Percentiles rank a stretch among this genome's conserved stretches.
phyloP scores from a whole-genome alignment of 2,113 vertebrate species.

The Silurus asotus region DNA sequence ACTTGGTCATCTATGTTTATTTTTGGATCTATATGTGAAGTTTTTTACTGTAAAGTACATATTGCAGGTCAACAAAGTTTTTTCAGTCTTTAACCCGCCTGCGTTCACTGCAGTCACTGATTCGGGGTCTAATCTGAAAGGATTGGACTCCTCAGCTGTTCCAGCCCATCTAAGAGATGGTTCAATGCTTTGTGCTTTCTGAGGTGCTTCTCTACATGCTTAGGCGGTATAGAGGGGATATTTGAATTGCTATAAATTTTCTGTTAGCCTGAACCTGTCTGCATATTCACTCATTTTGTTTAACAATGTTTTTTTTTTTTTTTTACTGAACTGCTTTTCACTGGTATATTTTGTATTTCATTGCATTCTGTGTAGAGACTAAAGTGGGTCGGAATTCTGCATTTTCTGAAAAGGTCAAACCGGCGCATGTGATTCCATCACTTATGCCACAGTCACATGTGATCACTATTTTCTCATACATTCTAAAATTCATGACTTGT shows the following conservation, averaged over 20 bases:
- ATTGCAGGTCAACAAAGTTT: too few species aligned
- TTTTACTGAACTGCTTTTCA: too few species aligned
- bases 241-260: too few species aligned
- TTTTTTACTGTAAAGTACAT: too few species aligned
- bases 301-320: too few species aligned
- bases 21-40: neutral
- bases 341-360: too few species aligned
- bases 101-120: too few species aligned
- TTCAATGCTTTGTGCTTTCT: neutral
- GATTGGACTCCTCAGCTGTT: too few species aligned
- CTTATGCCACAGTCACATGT: neutral
- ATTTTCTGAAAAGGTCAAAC: neutral
- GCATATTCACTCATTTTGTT: too few species aligned
- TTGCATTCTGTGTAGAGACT: neutral
- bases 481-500: neutral
- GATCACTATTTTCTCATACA: neutral
- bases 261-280: too few species aligned
- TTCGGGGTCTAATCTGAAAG: too few species aligned
- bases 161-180: neutral
- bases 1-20: neutral
- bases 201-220: neutral
- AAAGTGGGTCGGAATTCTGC: neutral
- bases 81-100: too few species aligned
- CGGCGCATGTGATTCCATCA: neutral
- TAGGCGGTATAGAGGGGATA: neutral